Percentiles rank a stretch among this genome's conserved stretches.
phyloP scores from a whole-genome alignment of 2,888 invertebrate species.

The Flabesymbios commensalis region DNA sequence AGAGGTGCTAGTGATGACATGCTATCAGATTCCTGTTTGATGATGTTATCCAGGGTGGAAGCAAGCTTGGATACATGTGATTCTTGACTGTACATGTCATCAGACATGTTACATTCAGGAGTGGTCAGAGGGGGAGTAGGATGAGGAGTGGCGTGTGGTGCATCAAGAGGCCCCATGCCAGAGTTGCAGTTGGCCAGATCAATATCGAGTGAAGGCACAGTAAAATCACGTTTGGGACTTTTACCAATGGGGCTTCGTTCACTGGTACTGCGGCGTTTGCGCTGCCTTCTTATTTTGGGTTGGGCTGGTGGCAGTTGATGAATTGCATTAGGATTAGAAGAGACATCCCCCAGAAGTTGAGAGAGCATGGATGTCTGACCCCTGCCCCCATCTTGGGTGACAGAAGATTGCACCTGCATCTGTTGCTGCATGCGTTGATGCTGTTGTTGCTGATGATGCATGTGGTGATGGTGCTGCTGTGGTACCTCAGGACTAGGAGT shows the following conservation, averaged over 20 bases:
- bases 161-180: too few species aligned
- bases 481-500: background rate
- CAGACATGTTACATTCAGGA: constrained; percentile 33
- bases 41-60: constrained; percentile 31
- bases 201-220: background rate
- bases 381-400: too few species aligned
- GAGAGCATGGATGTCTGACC: constrained; percentile 12
- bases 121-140: background rate
- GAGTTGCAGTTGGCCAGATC: background rate
- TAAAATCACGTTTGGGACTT: constrained; percentile 47
- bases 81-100: constrained; percentile 38
- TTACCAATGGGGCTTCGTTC: constrained; percentile 46
- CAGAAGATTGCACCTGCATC: too few species aligned
- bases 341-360: background rate
- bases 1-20: too few species aligned
- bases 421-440: too few species aligned
- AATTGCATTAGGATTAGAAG: background rate
- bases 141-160: background rate
- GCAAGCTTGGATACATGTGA: constrained; percentile 33
- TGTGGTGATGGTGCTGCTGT: background rate
- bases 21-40: constrained; percentile 27
- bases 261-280: too few species aligned
- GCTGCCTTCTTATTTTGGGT: too few species aligned
- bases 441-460: background rate
- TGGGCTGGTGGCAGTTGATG: too few species aligned